phyloP scores from a whole-genome alignment of 1,140 invertebrate species.

The Danaus plexippus region DNA sequence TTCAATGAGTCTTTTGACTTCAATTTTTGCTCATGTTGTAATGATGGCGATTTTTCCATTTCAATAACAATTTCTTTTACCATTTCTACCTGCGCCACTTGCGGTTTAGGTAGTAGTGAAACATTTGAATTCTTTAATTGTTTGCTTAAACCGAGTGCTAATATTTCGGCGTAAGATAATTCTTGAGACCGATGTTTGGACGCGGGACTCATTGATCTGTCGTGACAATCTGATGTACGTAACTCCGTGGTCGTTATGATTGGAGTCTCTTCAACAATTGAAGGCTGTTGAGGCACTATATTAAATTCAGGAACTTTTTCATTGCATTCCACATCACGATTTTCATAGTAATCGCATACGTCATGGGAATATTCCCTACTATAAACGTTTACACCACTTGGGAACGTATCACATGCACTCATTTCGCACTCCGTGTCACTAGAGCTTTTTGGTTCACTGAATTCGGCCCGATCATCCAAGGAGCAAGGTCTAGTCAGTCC shows the following conservation, averaged over 20 bases:
- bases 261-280: conserved; percentile 4
- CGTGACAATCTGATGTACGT: conserved; percentile 21
- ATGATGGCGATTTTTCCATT: conserved; percentile 36
- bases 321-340: conserved; percentile 2
- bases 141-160: conserved; percentile 76
- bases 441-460: conserved; percentile 27
- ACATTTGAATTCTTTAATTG: conserved; percentile 38
- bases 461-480: conserved; percentile 15
- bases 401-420: conserved; percentile 32
- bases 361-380: conserved; percentile 16
- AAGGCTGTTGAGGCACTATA: conserved; percentile 2
- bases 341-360: conserved; percentile 7
- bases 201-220: conserved; percentile 36
- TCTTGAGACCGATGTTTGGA: conserved; percentile 45
- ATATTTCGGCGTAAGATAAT: conserved; percentile 81
- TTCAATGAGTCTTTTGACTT: conserved; percentile 32
- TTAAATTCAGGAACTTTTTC: conserved; percentile 9
- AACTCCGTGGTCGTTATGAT: conserved; percentile 21
- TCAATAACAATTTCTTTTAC: conserved; percentile 52
- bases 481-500: conserved; percentile 15
- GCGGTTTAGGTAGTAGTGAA: conserved; percentile 45
- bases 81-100: conserved; percentile 55
- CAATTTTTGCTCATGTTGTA: conserved; percentile 32
- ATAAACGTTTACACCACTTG: conserved; percentile 21
- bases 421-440: conserved; percentile 31